Conservation (phyloP, 64 coral and sea anemone species). For the Montipora foliosa region DNA sequence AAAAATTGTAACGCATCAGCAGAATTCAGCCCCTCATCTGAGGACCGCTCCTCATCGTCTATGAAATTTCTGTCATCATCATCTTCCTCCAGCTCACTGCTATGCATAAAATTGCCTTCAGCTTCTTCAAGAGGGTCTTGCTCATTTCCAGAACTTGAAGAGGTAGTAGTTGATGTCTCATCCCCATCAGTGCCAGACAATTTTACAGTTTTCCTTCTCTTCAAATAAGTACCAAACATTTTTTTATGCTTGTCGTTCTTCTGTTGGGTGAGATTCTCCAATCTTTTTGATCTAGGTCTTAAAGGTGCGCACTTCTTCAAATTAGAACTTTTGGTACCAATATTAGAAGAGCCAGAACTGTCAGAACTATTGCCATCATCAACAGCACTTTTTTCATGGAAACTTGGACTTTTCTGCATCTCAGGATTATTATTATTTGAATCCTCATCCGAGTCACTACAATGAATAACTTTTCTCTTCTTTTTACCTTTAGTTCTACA, state of each 20-base stretch:
- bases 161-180: neutral
- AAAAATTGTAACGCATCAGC: slow-evolving; percentile 77
- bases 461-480: too few species aligned
- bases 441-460: slow-evolving; percentile 1
- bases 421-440: neutral
- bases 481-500: too few species aligned
- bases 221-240: slow-evolving; percentile 59
- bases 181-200: neutral
- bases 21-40: slow-evolving; percentile 78
- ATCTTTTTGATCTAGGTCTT: slow-evolving; percentile 55
- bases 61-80: slow-evolving; percentile 90
- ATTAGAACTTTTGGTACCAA: neutral
- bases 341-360: too few species aligned
- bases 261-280: slow-evolving; percentile 46
- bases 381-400: neutral
- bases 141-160: slow-evolving; percentile 14
- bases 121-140: slow-evolving; percentile 36
- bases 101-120: neutral
- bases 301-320: neutral
- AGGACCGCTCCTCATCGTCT: slow-evolving; percentile 69
- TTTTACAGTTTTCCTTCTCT: slow-evolving; percentile 67
- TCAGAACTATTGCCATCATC: slow-evolving; percentile 6
- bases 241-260: slow-evolving; percentile 37
- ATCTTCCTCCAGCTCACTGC: slow-evolving; percentile 74
- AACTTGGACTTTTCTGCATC: slow-evolving; percentile 8